Conservation (phyloP, 2,888 invertebrate genomes). For the Dasysyrphus tricinctus region DNA sequence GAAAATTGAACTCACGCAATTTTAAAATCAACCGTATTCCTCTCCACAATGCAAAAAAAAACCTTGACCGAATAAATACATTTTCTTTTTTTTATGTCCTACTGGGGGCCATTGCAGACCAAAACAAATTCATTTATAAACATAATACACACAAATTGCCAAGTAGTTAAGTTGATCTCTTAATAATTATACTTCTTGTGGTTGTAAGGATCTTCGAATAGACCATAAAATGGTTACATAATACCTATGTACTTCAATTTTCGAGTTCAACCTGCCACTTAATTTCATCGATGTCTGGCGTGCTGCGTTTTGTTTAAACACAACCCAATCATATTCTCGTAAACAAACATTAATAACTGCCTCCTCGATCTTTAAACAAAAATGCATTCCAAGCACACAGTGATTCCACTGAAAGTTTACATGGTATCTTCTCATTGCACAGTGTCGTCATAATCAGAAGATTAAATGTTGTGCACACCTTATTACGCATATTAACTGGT, state of each 20-base stretch:
- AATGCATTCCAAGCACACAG: conserved; percentile 17
- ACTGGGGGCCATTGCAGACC: not conserved
- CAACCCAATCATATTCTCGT: conserved; percentile 44
- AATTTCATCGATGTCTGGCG: not conserved
- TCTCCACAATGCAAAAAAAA: not conserved
- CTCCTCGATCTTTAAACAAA: conserved; percentile 20
- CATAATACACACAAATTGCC: conserved; percentile 5
- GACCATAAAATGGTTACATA: conserved; percentile 20
- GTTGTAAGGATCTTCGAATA: conserved; percentile 20
- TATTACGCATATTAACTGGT: conserved; percentile 69
- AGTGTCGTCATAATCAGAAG: conserved; percentile 63
- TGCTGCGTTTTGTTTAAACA: conserved; percentile 13
- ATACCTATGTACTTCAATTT: not conserved
- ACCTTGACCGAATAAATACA: conserved; percentile 4
- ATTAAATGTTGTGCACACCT: conserved; percentile 71
- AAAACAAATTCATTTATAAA: conserved; percentile 12
- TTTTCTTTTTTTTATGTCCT: no score
- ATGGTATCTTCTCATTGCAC: conserved; percentile 12
- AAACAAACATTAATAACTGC: conserved; percentile 51
- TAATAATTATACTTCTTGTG: conserved; percentile 12
- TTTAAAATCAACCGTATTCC: not conserved
- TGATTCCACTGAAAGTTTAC: conserved; percentile 50
- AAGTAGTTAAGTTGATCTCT: conserved; percentile 8
- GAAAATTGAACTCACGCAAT: not conserved
- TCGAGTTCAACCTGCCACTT: conserved; percentile 27